A percentile compares a stretch with the other conserved stretches of the same genome.
Evolutionary conservation across 2,797 vertebrate species (phyloP).

Genomic region (Xyrichtys novacula): DNA sequence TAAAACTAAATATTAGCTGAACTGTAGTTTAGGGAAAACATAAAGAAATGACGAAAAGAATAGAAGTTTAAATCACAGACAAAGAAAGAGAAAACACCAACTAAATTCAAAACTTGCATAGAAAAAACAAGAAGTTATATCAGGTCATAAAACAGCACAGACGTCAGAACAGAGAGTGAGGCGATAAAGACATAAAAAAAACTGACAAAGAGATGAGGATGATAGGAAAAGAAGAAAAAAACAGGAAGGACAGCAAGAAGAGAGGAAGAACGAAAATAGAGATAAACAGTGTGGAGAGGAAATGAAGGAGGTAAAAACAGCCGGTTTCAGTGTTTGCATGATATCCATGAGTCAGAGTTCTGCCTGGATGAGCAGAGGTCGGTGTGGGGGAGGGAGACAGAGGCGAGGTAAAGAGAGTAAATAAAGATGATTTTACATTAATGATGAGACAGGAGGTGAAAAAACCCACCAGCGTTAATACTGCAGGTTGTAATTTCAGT

Average conservation of each 20-base stretch:
- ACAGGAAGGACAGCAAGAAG: neutral
- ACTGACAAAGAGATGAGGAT: constrained; percentile 10
- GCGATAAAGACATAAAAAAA: neutral
- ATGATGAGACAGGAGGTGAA: constrained; percentile 19
- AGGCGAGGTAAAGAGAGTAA: constrained; percentile 2
- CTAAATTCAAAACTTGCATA: no score
- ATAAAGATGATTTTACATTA: neutral
- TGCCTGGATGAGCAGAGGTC: constrained; percentile 28
- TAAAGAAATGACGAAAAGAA: no score
- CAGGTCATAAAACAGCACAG: neutral
- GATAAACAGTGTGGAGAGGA: neutral
- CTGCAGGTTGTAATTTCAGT: neutral
- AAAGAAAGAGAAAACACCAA: neutral
- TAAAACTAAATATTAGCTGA: no score
- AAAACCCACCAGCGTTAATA: neutral
- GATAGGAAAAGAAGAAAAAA: no score
- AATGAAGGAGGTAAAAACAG: constrained; percentile 11
- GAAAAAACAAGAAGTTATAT: constrained; percentile 9
- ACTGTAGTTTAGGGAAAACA: no score
- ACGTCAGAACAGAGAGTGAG: neutral
- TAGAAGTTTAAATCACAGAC: no score
- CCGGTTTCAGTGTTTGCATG: constrained; percentile 37
- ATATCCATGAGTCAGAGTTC: constrained; percentile 42
- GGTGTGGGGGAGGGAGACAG: constrained; percentile 37
- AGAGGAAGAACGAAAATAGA: neutral